Base-by-base conservation (phyloP, 2,888 invertebrate genomes). In the Esperia sulphurella region DNA sequence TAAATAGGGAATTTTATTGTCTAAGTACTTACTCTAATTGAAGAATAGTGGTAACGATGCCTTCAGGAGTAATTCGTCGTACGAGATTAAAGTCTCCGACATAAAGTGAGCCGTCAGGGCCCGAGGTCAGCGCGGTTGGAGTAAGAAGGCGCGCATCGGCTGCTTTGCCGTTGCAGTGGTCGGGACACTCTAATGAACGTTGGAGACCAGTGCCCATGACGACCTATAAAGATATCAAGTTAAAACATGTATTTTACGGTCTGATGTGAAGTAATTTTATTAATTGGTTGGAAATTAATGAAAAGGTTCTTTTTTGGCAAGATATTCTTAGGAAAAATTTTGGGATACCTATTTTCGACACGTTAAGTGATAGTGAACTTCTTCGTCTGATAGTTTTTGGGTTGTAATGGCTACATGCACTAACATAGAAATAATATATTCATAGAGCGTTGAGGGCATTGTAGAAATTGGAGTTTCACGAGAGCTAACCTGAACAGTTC, bases 1-100 rank as follows among this genome's bases (percentile, higher is more conserved):
- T 1, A 8, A 33, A 4, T 8, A 33, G 1, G 8, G 13, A 44
- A 41, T 21, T 21, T 21, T 21, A 3, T 21, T 21, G 5, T 3
- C 21, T 21, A 21, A 21, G 21, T 51, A 79, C 81, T 82, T 82
- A 95, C 95, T 95, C 96, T 61, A 98, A 87, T 76, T 96, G 95
- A 48, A 98, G 90, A 37, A 98, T 95, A 14, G 97, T 98, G 63
- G 94, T 95, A 41, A 98, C 96, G 55, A 94, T 93, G 63, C 97
- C 97, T 73, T 97, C 96, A 28, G 97, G 96, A 31, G 95, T 95
- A 58, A 98, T 95, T 59, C 97, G 91, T 39, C 98, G 93, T 45
- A 98, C 97, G 47, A 97, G 92, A 90, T 98, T 98, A 78, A 98
- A 98, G 83, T 99, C 98, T 9, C 98, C 98, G 9, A 99, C 97